Base-by-base conservation (phyloP, 2,113 vertebrate genomes). In the Labeo catla region DNA sequence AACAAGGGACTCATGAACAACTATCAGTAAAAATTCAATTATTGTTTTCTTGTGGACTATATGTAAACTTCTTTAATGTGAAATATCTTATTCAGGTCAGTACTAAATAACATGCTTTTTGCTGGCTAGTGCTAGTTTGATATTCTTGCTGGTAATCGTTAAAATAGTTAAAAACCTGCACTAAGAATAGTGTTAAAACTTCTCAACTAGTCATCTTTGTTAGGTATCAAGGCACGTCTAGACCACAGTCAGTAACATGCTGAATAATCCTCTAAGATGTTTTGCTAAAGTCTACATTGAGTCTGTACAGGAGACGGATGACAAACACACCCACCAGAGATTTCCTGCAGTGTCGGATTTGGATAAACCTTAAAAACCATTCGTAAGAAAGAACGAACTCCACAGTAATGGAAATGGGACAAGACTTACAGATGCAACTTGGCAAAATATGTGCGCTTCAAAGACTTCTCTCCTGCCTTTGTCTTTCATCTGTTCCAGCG, bases 401-500 rank as follows among this genome's bases (percentile, higher is more conserved):
- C 47, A 65, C 19, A 87, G 86, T 81, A 89, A 82, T 88, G 89
- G 81, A 90, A 91, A 91, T 79, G 88, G 78, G 85, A 89, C 88
- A 84, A 49, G 16, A 79, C 65, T 79, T 36, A 8, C 49, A 70
- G 83, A 91, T 85, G 85, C 66, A 87, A 89, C 91, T 79, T 36
- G 47, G 76, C 63, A 72, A 78, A 89, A 91, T 89, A 88, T 90
- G 83, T 86, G 88, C 68, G 83, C 90, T 91, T 93, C 88, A 93
- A 93, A 94, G 93, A 76, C 73, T 90, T 16, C 68, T 52, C 81
- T 68, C 81, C 0, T 83, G 50, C 84, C 90, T 90, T 92, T 86
- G 89, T 93, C 89, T 92, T 90, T 91, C 87, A 91, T 92, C 85
- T 84, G 90, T 92, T 89, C 86, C 90, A 93, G 79, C 89, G 88